These are phyloP conservation scores for Clarias pachynema DNA, from an alignment of 2,797 vertebrate genomes.

Conservation along the genomic window DNA sequence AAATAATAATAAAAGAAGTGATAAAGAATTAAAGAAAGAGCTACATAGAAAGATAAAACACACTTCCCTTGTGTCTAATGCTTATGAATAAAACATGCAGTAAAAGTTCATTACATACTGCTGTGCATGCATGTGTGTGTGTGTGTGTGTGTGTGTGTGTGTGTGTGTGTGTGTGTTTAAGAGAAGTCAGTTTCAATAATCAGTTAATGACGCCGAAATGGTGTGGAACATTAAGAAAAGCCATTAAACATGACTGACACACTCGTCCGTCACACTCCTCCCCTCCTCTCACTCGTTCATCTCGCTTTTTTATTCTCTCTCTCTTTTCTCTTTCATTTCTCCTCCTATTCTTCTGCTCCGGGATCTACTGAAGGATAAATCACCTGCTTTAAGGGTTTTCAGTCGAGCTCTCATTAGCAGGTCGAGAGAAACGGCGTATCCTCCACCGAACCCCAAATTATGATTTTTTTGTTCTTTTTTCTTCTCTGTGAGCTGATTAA, in stretches of 20 bases:
- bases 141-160: conserved; percentile 8
- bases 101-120: conserved; percentile 22
- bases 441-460: neutral
- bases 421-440: neutral
- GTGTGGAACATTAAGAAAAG: conserved; percentile 14
- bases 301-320: neutral
- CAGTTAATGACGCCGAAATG: conserved; percentile 18
- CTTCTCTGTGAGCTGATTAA: conserved; percentile 9
- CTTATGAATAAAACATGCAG: conserved; percentile 22
- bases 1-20: neutral
- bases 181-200: conserved; percentile 25
- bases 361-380: conserved; percentile 12
- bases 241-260: conserved; percentile 3
- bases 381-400: conserved; percentile 20
- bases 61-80: neutral
- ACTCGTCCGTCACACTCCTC: neutral
- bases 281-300: neutral
- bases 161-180: conserved; percentile 6
- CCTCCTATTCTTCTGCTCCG: neutral
- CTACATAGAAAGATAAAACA: neutral
- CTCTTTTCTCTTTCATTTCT: neutral
- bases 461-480: neutral
- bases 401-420: conserved; percentile 7
- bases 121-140: neutral
- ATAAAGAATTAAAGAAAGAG: neutral